Percentiles rank a stretch among this genome's conserved stretches.
phyloP scores from a whole-genome alignment of 2,797 vertebrate genomes.

The Phataginus tricuspis region DNA sequence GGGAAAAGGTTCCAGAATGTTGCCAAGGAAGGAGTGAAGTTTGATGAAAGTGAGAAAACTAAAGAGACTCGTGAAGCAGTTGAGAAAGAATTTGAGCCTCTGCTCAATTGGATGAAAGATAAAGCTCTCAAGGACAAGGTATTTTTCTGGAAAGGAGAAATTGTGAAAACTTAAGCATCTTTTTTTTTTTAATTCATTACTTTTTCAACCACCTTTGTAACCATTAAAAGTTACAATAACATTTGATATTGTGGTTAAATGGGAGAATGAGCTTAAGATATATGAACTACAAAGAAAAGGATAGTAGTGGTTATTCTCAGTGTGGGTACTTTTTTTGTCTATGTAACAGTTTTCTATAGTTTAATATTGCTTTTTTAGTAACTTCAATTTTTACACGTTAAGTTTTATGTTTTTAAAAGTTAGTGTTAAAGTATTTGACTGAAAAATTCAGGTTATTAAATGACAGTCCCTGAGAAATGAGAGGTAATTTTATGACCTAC shows the following conservation, averaged over 20 bases:
- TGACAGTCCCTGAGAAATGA: background rate
- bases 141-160: background rate
- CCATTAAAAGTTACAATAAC: background rate
- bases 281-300: background rate
- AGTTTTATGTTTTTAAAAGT: background rate
- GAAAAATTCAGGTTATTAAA: background rate
- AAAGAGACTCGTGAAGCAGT: slow-evolving; percentile 94
- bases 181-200: background rate
- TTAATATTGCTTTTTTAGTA: background rate
- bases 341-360: background rate
- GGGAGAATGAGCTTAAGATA: background rate
- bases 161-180: background rate
- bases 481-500: background rate
- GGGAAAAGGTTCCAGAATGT: slow-evolving; percentile 99
- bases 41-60: slow-evolving; percentile 96
- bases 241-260: slow-evolving; percentile 14
- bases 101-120: slow-evolving; percentile 98
- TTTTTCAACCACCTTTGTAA: background rate
- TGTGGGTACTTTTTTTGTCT: background rate
- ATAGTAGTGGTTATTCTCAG: background rate
- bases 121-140: slow-evolving; percentile 97
- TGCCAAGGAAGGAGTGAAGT: slow-evolving; percentile 97
- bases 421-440: slow-evolving; percentile 20
- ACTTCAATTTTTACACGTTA: slow-evolving; percentile 7
- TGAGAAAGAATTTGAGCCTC: slow-evolving; percentile 97